These are phyloP conservation scores for Drosophila parabipectinata DNA, from an alignment of 1,140 invertebrate species.

Conservation along the genomic window DNA sequence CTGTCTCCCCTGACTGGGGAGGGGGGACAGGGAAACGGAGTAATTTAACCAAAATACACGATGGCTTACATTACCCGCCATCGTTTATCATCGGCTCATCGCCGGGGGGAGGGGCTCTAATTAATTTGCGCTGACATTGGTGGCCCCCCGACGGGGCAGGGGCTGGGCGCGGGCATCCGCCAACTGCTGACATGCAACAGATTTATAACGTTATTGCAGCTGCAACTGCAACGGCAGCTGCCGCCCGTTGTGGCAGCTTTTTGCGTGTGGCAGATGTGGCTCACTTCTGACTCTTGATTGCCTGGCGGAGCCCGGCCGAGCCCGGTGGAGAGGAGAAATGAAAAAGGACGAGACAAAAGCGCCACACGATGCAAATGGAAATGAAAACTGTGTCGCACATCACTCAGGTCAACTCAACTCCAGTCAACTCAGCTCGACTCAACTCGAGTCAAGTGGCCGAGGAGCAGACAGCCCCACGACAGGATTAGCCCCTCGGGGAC, in stretches of 20 bases:
- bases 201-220: conserved; percentile 62
- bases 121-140: conserved; percentile 57
- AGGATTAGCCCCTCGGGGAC: conserved; percentile 22
- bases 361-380: conserved; percentile 40
- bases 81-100: conserved; percentile 18
- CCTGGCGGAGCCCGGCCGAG: conserved; percentile 9
- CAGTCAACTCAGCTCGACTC: conserved; percentile 20
- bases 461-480: conserved; percentile 33
- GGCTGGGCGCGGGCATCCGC: not conserved
- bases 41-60: conserved; percentile 41
- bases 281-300: conserved; percentile 42
- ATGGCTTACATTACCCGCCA: not conserved
- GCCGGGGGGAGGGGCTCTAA: conserved; percentile 29
- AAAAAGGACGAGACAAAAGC: conserved; percentile 28
- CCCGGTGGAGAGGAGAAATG: not conserved
- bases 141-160: not conserved
- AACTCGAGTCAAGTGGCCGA: conserved; percentile 35
- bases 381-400: conserved; percentile 56
- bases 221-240: conserved; percentile 11
- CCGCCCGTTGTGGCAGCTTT: conserved; percentile 32
- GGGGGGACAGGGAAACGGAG: conserved; percentile 15
- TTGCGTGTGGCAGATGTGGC: conserved; percentile 36
- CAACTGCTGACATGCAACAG: conserved; percentile 62
- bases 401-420: conserved; percentile 47
- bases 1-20: not conserved